phyloP scores from a whole-genome alignment of 1,140 invertebrate species.

The Formica exsecta region DNA sequence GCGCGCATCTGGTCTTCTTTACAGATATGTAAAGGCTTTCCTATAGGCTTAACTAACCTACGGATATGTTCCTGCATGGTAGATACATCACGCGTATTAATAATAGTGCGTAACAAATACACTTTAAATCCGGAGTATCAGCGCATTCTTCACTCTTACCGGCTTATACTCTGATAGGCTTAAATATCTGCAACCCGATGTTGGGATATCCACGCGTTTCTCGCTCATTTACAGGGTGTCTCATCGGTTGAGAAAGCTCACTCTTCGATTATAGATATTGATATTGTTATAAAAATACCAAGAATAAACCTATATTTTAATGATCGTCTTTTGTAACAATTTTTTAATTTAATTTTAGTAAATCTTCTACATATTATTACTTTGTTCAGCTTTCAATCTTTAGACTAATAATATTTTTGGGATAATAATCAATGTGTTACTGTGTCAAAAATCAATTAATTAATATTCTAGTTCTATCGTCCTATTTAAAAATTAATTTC shows the following conservation, averaged over 20 bases:
- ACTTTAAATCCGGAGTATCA: conserved; percentile 52
- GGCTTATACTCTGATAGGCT: conserved; percentile 65
- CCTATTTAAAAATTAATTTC: neutral
- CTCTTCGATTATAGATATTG: neutral
- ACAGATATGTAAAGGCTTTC: neutral
- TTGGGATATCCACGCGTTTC: conserved; percentile 58
- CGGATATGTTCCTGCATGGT: conserved; percentile 25
- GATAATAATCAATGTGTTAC: neutral
- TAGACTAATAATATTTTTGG: neutral
- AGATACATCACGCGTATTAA: conserved; percentile 67
- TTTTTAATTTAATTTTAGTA: conserved; percentile 2
- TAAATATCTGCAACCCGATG: conserved; percentile 67
- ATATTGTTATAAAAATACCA: neutral
- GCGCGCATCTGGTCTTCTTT: conserved; percentile 15
- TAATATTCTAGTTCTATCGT: neutral
- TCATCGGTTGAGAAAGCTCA: neutral
- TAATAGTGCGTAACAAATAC: conserved; percentile 65
- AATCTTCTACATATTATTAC: neutral
- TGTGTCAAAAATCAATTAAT: neutral
- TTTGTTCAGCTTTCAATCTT: neutral
- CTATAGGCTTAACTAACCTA: conserved; percentile 52
- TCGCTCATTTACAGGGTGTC: too few species aligned
- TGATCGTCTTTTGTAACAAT: neutral
- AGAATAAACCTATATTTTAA: neutral
- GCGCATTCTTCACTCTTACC: conserved; percentile 63